Evolutionary conservation across 2,113 vertebrate species (phyloP), one percentile per base, ranked within the genome.

Genomic region (Sinocyclocheilus anophthalmus): DNA sequence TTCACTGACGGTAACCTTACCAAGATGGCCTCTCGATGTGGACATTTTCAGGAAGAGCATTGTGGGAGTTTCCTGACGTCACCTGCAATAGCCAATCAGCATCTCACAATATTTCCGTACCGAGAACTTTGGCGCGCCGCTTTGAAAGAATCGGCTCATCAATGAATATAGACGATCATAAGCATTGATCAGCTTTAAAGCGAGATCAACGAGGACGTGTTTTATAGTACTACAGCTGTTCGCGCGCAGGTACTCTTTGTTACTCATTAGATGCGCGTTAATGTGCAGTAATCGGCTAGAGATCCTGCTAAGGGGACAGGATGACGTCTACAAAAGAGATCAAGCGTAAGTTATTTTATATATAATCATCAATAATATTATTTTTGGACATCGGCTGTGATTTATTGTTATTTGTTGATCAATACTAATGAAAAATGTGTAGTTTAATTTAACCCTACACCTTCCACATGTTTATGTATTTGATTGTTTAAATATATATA

Each of bases 281-380:
- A 0, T 82, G 22, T 67, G n/a, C 16, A 13, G 30, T 24, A n/a
- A n/a, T 57, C 26, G 2, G 4, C 24, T 24, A 18, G 45, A 8
- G 67, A 48, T 12, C 45, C 65, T 80, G 76, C 39, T 14, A 16
- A 61, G 37, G 9, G 45, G 6, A 85, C 79, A 80, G 26, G 30
- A 89, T 89, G 88, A 87, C 83, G 9, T 42, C 83, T 24, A 70
- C 80, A 1, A 89, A 89, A 57, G 88, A 89, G 59, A 87, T 87
- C 79, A 89, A 85, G 37, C 86, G 88, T 89, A 61, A 89, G 88
- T 85, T 63, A 5, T 30, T 13, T 63, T 26, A 11, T 75, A 73
- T 14, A 33, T 24, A 42, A 42, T 42, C 42, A 11, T 45, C 3
- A 45, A 20, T 18, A 48, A 24, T 78, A 33, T 69, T 39, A 16